Percentiles rank a stretch among this genome's conserved stretches.
Evolutionary conservation across 2,113 vertebrate species (phyloP).

Genomic region (Ptilorrhoa leucosticta): DNA sequence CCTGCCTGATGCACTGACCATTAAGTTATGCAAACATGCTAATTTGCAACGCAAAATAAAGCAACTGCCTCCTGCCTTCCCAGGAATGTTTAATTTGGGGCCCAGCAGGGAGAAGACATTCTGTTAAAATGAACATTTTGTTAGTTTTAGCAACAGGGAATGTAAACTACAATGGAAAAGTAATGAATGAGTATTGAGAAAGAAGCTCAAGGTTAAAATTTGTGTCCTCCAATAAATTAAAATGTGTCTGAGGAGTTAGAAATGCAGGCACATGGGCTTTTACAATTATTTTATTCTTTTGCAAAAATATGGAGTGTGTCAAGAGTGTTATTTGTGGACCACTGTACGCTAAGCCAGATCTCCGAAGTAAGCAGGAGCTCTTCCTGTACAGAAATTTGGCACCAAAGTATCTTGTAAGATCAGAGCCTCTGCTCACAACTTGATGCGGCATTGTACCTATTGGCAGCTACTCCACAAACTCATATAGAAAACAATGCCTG

Average conservation of each 20-base stretch:
- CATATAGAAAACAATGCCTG: not conserved
- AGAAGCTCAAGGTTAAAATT: slow-evolving; percentile 34
- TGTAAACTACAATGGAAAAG: slow-evolving; percentile 42
- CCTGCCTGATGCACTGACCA: slow-evolving; percentile 25
- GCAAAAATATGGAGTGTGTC: not conserved
- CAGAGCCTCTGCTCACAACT: not conserved
- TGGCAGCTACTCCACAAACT: not conserved
- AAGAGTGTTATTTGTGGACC: not conserved
- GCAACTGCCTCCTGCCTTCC: slow-evolving; percentile 37
- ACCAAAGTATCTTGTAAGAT: not conserved
- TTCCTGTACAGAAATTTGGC: not conserved
- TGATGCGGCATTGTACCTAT: not conserved
- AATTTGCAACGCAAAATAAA: slow-evolving; percentile 7
- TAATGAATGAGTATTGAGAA: slow-evolving; percentile 28
- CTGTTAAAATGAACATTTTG: slow-evolving; percentile 32
- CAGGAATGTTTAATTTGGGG: slow-evolving; percentile 49
- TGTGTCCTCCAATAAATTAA: slow-evolving; percentile 3
- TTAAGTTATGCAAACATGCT: slow-evolving; percentile 64
- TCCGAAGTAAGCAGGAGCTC: not conserved
- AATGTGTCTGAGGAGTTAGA: not conserved
- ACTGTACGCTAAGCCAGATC: not conserved
- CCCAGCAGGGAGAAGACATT: slow-evolving; percentile 31
- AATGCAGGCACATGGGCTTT: not conserved
- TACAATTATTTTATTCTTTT: not conserved
- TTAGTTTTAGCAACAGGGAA: slow-evolving; percentile 48